These are phyloP conservation scores for Euphonia xanthogaster DNA, from an alignment of 2,797 vertebrate species.

Conservation along the genomic window DNA sequence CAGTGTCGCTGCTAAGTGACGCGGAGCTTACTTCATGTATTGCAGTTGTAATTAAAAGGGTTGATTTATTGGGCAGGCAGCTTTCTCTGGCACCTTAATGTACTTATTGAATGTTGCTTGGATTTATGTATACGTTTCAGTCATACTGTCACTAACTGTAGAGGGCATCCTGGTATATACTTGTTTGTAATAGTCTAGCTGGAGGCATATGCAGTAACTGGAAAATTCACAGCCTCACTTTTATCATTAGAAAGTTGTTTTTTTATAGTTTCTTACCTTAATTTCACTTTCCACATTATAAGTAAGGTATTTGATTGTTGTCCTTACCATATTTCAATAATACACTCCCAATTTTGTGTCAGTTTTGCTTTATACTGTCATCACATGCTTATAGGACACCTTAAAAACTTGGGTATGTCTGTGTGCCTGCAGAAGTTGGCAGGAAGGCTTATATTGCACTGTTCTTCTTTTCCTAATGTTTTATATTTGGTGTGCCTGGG, in stretches of 20 bases:
- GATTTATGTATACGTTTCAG: not conserved
- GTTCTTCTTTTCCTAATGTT: not conserved
- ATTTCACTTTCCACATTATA: not conserved
- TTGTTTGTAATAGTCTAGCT: not conserved
- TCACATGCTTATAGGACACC: fast-evolving
- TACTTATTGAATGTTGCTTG: not conserved
- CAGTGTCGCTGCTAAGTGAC: fast-evolving
- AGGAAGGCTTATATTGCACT: not conserved
- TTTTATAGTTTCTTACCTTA: not conserved
- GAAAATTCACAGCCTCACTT: not conserved
- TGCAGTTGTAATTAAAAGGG: not conserved
- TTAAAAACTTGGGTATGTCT: not conserved
- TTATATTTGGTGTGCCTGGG: not conserved
- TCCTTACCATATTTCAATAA: not conserved
- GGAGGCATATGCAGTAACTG: not conserved
- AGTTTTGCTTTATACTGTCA: not conserved
- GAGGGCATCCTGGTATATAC: fast-evolving
- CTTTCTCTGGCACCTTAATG: not conserved
- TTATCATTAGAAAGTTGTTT: not conserved
- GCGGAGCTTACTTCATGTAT: fast-evolving
- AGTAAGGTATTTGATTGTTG: not conserved
- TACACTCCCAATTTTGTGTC: fast-evolving
- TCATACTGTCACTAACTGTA: not conserved
- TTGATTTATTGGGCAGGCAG: not conserved
- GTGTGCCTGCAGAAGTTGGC: not conserved